Evolutionary conservation across 2,888 invertebrate species (phyloP), one percentile per base, ranked within the genome.

Genomic region (Cataglyphis albicans): DNA sequence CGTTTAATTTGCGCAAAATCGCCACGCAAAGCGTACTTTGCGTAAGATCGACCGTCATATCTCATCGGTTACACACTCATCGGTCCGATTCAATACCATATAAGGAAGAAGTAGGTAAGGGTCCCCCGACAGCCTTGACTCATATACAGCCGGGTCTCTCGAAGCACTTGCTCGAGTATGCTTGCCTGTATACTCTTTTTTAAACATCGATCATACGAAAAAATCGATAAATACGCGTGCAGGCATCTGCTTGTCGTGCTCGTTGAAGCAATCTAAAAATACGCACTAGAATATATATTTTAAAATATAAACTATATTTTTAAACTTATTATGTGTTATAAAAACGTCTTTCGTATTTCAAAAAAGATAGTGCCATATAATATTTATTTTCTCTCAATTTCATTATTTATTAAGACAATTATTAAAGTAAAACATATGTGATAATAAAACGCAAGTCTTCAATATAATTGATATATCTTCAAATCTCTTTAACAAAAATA

Each of bases 21-120:
- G 64, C 61, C 73, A 76, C 48, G 29, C 67, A 52, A 15, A 81
- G 81, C 63, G 81, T 84, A 65, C 84, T 90, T 90, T 91, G 88
- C 90, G 88, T 86, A 91, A 92, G 89, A 88, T 88, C 86, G 86
- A 82, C 73, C 83, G 82, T 82, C 84, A 82, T 75, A 86, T 88
- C 87, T 83, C 86, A 84, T 80, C 72, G 12, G 78, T 35, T 80
- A 88, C 89, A 86, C 89, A 86, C 83, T 89, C 88, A 86, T 88
- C 90, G 84, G 87, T 84, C 81, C 83, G 90, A 81, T 92, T 92
- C 89, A 86, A 64, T 88, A 89, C 93, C 93, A 88, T 94, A 91
- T 93, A 93, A 88, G 93, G 94, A 87, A 90, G 90, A 94, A 93
- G 92, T 93, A 91, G 92, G 92, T 92, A 93, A 93, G 92, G 92